Conservation (phyloP, 1,140 invertebrate genomes). For the Tetranychus cinnabarinus region DNA sequence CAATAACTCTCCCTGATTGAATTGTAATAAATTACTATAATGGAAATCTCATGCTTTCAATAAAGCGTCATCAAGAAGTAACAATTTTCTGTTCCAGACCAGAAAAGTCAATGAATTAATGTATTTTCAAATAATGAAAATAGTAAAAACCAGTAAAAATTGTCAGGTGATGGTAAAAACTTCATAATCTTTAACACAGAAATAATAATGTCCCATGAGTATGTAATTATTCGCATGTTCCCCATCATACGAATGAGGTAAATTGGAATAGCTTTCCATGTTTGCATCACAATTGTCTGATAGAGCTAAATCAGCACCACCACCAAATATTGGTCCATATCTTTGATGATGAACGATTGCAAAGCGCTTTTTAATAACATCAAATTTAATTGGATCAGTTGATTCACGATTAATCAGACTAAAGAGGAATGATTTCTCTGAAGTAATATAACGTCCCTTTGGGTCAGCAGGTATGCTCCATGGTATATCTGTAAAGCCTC, state of each 20-base stretch:
- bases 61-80: too few relatives aligned
- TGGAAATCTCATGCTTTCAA: too few relatives aligned
- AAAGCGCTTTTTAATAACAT: conserved; percentile 65
- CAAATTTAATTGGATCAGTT: conserved; percentile 45
- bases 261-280: conserved; percentile 64
- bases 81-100: too few relatives aligned
- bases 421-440: conserved; percentile 63
- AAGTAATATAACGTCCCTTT: conserved; percentile 36
- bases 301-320: conserved; percentile 64
- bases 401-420: conserved; percentile 40
- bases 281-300: conserved; percentile 59
- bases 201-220: conserved; percentile 67
- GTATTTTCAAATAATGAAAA: too few relatives aligned
- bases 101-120: too few relatives aligned
- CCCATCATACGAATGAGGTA: conserved; percentile 71
- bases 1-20: too few relatives aligned
- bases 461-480: conserved; percentile 41
- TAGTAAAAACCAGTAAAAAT: too few relatives aligned
- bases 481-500: conserved; percentile 58
- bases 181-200: conserved; percentile 65
- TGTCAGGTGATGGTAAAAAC: conserved; percentile 34
- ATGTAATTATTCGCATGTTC: conserved; percentile 42
- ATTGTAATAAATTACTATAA: too few relatives aligned
- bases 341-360: conserved; percentile 75
- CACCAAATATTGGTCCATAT: conserved; percentile 75